These are phyloP conservation scores for Sebastes dallii DNA, from an alignment of 2,797 vertebrate genomes.

Conservation along the genomic window DNA sequence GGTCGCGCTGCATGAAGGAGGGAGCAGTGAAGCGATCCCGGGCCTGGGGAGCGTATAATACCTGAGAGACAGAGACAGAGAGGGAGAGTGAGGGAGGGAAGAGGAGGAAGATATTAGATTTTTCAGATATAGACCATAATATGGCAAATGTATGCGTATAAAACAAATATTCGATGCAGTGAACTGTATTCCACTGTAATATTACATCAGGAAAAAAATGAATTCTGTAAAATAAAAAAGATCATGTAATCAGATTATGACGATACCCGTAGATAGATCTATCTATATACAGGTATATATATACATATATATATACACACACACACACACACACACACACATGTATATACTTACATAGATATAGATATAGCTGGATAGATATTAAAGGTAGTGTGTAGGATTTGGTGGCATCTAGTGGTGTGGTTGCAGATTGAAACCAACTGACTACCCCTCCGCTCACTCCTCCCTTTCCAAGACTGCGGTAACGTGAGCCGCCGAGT, in stretches of 20 bases:
- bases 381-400: too few species aligned
- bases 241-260: not conserved
- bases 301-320: not conserved
- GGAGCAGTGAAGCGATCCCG: slow-evolving; percentile 85
- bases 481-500: too few species aligned
- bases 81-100: not conserved
- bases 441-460: too few species aligned
- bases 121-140: not conserved
- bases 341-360: too few species aligned
- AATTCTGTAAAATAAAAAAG: not conserved
- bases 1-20: slow-evolving; percentile 90
- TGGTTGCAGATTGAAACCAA: too few species aligned
- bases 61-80: slow-evolving; percentile 50
- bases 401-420: too few species aligned
- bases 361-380: too few species aligned
- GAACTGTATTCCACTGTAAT: not conserved
- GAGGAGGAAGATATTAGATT: not conserved
- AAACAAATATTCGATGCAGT: not conserved
- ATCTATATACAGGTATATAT: not conserved
- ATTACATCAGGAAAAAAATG: too few species aligned
- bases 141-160: not conserved
- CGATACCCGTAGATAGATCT: not conserved
- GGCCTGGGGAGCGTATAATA: slow-evolving; percentile 83
- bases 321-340: too few species aligned
- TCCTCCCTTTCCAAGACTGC: too few species aligned